A percentile compares a stretch with the other conserved stretches of the same genome.
Conservation (phyloP, 2,113 vertebrate genomes). For the Mormyrus lacerda region DNA sequence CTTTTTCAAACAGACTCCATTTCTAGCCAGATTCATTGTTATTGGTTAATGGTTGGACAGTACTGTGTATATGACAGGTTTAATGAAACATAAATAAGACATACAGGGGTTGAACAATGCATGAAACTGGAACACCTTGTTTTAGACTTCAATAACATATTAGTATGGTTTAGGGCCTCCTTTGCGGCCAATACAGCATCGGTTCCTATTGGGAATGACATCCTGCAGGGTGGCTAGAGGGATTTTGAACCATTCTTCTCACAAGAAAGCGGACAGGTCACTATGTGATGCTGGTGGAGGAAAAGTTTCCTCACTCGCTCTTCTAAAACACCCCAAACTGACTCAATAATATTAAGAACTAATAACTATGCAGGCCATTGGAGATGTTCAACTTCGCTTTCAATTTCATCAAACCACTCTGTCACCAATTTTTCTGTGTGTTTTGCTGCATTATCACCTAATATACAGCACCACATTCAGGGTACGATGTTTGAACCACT, state of each 20-base stretch:
- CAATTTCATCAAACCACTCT: background rate
- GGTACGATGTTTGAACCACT: too few relatives aligned
- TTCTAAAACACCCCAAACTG: background rate
- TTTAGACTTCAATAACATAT: background rate
- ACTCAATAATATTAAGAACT: background rate
- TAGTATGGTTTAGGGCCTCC: background rate
- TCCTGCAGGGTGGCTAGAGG: background rate
- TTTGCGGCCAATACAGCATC: background rate
- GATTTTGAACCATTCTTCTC: background rate
- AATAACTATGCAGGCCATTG: background rate
- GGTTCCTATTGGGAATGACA: background rate
- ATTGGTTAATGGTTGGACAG: background rate
- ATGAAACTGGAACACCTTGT: background rate
- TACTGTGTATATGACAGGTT: background rate
- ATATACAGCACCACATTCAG: background rate
- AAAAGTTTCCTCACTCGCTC: background rate
- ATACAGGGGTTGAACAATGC: background rate
- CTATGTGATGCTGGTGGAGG: background rate
- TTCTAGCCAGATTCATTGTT: background rate
- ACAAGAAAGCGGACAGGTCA: background rate
- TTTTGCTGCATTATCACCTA: background rate
- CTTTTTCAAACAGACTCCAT: too few relatives aligned
- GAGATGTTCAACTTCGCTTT: background rate
- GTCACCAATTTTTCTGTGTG: background rate
- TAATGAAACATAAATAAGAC: background rate